phyloP scores from a whole-genome alignment of 2,888 invertebrate species.

The Homarus gammarus region DNA sequence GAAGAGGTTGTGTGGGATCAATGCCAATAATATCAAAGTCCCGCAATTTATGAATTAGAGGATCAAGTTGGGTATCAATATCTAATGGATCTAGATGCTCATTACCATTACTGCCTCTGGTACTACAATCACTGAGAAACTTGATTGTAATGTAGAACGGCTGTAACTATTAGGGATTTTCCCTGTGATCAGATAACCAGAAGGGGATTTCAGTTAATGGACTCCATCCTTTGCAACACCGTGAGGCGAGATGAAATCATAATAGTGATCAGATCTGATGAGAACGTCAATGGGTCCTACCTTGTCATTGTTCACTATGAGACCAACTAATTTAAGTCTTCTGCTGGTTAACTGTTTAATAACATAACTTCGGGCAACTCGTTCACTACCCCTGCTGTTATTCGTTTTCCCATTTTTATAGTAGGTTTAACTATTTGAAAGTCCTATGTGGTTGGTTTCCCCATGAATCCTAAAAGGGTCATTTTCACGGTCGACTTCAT shows the following conservation, averaged over 20 bases:
- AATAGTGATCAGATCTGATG: conserved; percentile 11
- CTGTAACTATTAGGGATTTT: conserved; percentile 24
- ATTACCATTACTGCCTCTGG: too few species aligned
- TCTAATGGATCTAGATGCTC: too few species aligned
- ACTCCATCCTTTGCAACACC: not conserved
- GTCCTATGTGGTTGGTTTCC: not conserved
- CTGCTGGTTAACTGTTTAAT: not conserved
- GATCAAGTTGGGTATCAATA: too few species aligned
- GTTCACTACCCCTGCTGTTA: conserved; percentile 2
- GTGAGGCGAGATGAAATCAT: conserved; percentile 14
- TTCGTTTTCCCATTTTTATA: conserved; percentile 27
- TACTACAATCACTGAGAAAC: too few species aligned
- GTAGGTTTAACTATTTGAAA: too few species aligned
- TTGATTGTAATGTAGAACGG: too few species aligned
- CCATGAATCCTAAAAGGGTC: conserved; percentile 30
- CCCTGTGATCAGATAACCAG: conserved; percentile 6
- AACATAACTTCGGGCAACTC: not conserved
- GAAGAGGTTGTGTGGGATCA: too few species aligned
- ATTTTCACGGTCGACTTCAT: not conserved
- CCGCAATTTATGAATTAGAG: too few species aligned
- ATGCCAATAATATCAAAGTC: too few species aligned
- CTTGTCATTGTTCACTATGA: not conserved
- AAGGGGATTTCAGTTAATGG: conserved; percentile 21
- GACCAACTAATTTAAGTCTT: not conserved
- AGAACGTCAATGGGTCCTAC: conserved; percentile 10